A percentile compares a stretch with the other conserved stretches of the same genome.
Evolutionary conservation across 2,113 vertebrate genomes (phyloP).

Genomic region (Crocuta crocuta): DNA sequence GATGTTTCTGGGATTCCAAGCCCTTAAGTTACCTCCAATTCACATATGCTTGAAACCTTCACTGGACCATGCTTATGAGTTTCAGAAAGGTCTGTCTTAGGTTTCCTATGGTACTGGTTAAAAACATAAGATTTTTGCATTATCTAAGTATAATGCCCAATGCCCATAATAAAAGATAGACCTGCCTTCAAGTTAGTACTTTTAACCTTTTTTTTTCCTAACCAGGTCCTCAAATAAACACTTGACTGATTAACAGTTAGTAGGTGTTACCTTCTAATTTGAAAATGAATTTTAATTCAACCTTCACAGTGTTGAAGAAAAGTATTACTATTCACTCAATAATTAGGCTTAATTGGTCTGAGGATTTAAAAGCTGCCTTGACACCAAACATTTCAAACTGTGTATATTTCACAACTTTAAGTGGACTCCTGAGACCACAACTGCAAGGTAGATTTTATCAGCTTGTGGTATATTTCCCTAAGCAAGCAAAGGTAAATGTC

Average conservation of each 20-base stretch:
- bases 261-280: constrained; percentile 83
- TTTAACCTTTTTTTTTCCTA: constrained; percentile 49
- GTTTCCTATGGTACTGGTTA: background rate
- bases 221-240: constrained; percentile 75
- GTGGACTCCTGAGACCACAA: constrained; percentile 44
- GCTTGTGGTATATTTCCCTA: background rate
- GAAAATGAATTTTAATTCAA: constrained; percentile 83
- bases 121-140: background rate
- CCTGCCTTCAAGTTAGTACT: constrained; percentile 19
- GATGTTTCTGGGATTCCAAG: background rate
- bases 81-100: constrained; percentile 4
- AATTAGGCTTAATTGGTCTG: constrained; percentile 83
- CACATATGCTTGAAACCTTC: background rate
- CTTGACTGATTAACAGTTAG: constrained; percentile 82
- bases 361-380: constrained; percentile 79
- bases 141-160: background rate
- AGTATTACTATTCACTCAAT: constrained; percentile 82
- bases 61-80: background rate
- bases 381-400: constrained; percentile 80
- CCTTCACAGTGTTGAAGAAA: constrained; percentile 73
- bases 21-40: background rate
- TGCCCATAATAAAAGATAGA: constrained; percentile 31
- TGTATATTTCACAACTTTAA: constrained; percentile 62
- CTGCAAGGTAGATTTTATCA: constrained; percentile 47
- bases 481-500: constrained; percentile 28